Percentiles rank a stretch among this genome's conserved stretches.
Conservation (phyloP, 2,113 vertebrate species). For the Antechinus flavipes region DNA sequence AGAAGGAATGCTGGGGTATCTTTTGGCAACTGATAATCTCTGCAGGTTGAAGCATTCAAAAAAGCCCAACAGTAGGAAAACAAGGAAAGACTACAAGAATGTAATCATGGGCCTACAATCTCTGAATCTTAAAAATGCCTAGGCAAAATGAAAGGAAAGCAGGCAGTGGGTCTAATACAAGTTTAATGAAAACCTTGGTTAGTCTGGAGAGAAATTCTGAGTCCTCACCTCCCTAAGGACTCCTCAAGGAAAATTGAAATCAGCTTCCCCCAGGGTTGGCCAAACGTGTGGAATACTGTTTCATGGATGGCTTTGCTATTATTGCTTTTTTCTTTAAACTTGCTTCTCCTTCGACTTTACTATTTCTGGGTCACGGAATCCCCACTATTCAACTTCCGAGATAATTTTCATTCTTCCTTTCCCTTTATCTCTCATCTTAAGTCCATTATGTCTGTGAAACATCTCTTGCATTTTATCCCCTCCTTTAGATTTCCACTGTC, state of each 20-base stretch:
- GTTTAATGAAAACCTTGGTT: neutral
- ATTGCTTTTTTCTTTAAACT: neutral
- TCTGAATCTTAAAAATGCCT: neutral
- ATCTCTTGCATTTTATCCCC: neutral
- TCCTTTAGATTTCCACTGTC: neutral
- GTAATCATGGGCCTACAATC: neutral
- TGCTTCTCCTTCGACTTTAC: neutral
- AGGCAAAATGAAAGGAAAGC: neutral
- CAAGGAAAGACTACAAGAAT: slow-evolving; percentile 27
- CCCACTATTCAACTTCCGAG: neutral
- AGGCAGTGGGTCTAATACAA: neutral
- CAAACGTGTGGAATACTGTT: neutral
- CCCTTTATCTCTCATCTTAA: neutral
- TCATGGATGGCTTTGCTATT: neutral
- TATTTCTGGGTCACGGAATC: neutral
- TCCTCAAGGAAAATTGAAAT: neutral
- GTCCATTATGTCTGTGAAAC: neutral
- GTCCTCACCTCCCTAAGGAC: neutral
- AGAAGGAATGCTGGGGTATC: neutral
- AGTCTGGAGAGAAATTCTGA: neutral
- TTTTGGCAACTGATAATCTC: slow-evolving; percentile 36
- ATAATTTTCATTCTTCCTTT: neutral
- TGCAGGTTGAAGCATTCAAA: slow-evolving; percentile 30
- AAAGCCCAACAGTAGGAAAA: slow-evolving; percentile 22
- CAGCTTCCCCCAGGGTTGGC: neutral